Percentiles rank a stretch among this genome's conserved stretches.
phyloP scores from a whole-genome alignment of 2,797 vertebrate genomes.

The Atherinosoma microstoma region DNA sequence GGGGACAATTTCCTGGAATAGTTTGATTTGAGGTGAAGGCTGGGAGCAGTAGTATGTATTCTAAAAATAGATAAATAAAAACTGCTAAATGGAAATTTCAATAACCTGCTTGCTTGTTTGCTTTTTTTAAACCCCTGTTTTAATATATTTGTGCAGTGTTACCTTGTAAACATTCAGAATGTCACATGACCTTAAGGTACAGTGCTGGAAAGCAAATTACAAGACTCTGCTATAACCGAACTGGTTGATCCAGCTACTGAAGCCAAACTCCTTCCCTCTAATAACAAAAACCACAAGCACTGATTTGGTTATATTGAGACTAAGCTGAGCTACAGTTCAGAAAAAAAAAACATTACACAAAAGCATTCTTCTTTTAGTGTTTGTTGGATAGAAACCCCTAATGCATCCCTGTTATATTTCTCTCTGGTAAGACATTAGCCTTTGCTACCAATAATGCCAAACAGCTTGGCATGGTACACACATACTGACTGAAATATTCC shows the following conservation, averaged over 20 bases:
- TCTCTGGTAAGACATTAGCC: not conserved
- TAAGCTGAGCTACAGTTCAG: not conserved
- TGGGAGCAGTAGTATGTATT: not conserved
- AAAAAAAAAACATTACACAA: not conserved
- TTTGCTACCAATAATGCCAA: not conserved
- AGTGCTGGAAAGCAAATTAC: not conserved
- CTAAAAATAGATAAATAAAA: too few species aligned
- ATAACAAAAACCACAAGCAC: not conserved
- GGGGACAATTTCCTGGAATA: not conserved
- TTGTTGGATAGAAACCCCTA: not conserved
- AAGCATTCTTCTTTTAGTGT: not conserved
- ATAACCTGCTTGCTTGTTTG: not conserved
- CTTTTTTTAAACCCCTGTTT: not conserved
- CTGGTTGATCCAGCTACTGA: not conserved
- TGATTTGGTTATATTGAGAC: not conserved
- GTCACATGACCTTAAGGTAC: not conserved
- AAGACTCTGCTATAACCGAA: not conserved
- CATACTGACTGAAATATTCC: slow-evolving; percentile 20
- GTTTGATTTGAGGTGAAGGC: too few species aligned
- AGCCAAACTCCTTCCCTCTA: not conserved
- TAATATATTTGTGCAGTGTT: not conserved
- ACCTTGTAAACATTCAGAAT: not conserved
- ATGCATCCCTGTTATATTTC: not conserved
- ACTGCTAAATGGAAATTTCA: too few species aligned
- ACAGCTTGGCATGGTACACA: not conserved